Percentiles rank a stretch among this genome's conserved stretches.
Conservation (phyloP, 2,113 vertebrate genomes). For the Phalacrocorax carbo region DNA sequence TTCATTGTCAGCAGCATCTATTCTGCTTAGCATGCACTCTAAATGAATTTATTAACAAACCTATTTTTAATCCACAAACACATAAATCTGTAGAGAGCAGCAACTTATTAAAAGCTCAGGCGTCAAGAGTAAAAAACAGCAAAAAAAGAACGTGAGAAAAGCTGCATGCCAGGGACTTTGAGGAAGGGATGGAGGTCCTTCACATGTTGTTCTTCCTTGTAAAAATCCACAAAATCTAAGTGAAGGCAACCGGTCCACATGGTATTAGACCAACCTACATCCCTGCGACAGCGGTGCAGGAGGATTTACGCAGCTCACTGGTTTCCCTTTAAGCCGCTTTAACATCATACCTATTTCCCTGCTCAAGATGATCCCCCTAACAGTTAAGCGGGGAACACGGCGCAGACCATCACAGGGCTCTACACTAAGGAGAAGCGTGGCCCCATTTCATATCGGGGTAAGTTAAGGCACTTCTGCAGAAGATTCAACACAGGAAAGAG, state of each 20-base stretch:
- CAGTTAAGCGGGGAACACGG: fast-evolving
- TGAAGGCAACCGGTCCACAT: fast-evolving
- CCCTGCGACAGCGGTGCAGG: fast-evolving
- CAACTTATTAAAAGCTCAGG: background rate
- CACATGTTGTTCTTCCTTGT: fast-evolving
- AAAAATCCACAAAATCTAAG: background rate
- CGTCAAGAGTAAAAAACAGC: background rate
- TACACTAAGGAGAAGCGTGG: fast-evolving
- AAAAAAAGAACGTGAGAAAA: background rate
- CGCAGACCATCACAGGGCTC: fast-evolving
- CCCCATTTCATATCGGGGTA: fast-evolving
- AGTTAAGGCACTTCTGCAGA: background rate
- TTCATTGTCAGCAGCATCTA: conserved; percentile 2
- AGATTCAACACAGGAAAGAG: background rate
- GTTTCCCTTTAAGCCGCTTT: background rate
- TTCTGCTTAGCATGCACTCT: background rate
- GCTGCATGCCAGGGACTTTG: background rate
- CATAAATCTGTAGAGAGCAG: background rate
- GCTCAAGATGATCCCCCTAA: background rate
- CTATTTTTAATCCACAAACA: background rate
- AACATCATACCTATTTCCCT: background rate
- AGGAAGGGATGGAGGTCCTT: background rate
- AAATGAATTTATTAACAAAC: conserved; percentile 1
- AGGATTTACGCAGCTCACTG: background rate
- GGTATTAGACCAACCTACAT: background rate